Percentiles rank a stretch among this genome's conserved stretches.
Evolutionary conservation across 2,888 invertebrate genomes (phyloP).

Genomic region (Eurytoma californica): DNA sequence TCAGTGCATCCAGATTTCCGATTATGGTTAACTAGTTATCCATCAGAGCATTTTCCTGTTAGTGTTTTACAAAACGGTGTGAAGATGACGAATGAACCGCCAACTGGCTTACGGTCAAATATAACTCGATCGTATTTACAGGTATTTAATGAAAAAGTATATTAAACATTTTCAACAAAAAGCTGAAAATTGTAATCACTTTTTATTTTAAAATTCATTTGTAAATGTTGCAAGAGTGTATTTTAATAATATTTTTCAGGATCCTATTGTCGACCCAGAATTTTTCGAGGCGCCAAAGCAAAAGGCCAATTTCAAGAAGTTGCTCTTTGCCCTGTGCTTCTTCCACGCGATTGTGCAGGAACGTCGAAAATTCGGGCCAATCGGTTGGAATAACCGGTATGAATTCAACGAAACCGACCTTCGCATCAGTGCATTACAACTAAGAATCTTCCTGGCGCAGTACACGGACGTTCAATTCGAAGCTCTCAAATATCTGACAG

Average conservation of each 20-base stretch:
- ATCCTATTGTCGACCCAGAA: constrained; percentile 91
- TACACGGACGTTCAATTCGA: constrained; percentile 90
- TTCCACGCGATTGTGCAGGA: constrained; percentile 96
- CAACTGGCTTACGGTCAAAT: constrained; percentile 91
- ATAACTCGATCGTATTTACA: constrained; percentile 87
- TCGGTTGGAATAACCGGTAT: constrained; percentile 97
- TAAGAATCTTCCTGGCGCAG: constrained; percentile 91
- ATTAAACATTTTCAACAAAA: neutral
- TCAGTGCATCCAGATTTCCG: constrained; percentile 93
- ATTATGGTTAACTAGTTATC: constrained; percentile 95
- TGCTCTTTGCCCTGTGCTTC: constrained; percentile 92
- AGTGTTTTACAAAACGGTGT: constrained; percentile 94
- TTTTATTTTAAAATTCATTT: too few species aligned
- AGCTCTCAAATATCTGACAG: constrained; percentile 90
- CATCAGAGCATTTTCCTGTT: constrained; percentile 93
- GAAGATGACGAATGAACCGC: constrained; percentile 98
- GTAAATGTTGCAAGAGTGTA: neutral
- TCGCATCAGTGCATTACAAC: constrained; percentile 90
- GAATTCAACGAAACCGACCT: constrained; percentile 97
- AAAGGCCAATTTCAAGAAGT: constrained; percentile 85
- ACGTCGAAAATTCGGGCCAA: constrained; percentile 91
- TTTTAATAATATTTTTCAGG: constrained; percentile 69
- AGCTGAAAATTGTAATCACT: neutral
- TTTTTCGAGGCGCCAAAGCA: constrained; percentile 92
- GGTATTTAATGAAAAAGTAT: constrained; percentile 56